Evolutionary conservation across 2,797 vertebrate genomes (phyloP), one percentile per base, ranked within the genome.

Genomic region (Clamator glandarius): DNA sequence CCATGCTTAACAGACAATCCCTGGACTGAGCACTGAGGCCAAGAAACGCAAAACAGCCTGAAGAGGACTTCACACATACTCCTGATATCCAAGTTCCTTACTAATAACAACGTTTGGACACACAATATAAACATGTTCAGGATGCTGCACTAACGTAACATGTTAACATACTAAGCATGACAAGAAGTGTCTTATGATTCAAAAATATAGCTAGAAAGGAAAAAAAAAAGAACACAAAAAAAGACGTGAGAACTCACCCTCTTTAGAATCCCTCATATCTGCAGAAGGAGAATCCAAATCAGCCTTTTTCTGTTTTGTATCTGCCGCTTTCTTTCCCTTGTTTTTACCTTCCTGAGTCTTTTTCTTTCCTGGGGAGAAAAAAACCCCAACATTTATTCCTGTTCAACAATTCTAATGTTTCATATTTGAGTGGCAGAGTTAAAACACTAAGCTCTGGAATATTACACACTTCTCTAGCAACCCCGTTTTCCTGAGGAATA

Each of bases 221-320:
- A 68, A 31, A 62, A 79, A 6, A 18, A n/a, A 31, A n/a, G n/a
- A n/a, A n/a, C n/a, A n/a, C n/a, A n/a, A n/a, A 62, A 79, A 6
- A 18, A n/a, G 51, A 15, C 9, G 44, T 44, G 4, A 84, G n/a
- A 70, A 72, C 57, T 86, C 95, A 99, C 99, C 98, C 97, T 99
- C 98, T 75, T 98, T 98, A 70, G 98, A 98, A 97, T 99, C 98
- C 98, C 97, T 98, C 99, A 99, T 99, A 92, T 98, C 98, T 96
- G 97, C 97, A 95, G 96, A 88, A 93, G 93, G 85, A 69, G 96
- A 91, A 95, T 98, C 97, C 89, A 97, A 95, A 96, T 94, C 94
- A 86, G 96, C 95, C 58, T 97, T 97, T 96, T 98, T 98, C 95
- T 97, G 98, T 61, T 96, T 97, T 78, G 85, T 82, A 51, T 97